These are phyloP conservation scores for Cebidichthys violaceus DNA, from an alignment of 2,113 vertebrate genomes.

Conservation along the genomic window DNA sequence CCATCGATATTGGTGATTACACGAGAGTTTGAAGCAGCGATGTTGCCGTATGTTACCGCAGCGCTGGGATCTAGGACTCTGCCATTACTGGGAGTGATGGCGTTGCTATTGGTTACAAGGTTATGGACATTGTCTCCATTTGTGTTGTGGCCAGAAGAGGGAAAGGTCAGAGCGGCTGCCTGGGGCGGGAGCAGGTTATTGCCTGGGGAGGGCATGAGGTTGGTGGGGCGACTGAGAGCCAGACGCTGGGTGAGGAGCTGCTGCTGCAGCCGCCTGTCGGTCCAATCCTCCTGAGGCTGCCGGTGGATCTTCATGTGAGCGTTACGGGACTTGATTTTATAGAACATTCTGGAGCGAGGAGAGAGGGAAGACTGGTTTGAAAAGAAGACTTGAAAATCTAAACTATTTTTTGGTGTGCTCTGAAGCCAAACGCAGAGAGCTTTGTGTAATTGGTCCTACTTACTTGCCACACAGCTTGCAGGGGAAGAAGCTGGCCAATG, in stretches of 20 bases:
- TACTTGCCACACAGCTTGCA: conserved; percentile 89
- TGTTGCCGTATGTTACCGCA: conserved; percentile 48
- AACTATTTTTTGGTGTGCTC: conserved; percentile 51
- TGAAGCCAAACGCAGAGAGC: conserved; percentile 13
- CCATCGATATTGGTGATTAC: conserved; percentile 30
- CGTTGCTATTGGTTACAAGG: conserved; percentile 38
- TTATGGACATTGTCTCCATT: conserved; percentile 45
- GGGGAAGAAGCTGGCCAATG: conserved; percentile 82
- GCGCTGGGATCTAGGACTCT: conserved; percentile 38
- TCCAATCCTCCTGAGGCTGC: conserved; percentile 82
- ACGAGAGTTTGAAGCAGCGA: conserved; percentile 41
- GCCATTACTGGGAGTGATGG: conserved; percentile 54
- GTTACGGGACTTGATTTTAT: conserved; percentile 88
- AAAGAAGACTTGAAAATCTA: conserved; percentile 15
- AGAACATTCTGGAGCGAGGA: conserved; percentile 81
- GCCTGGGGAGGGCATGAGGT: conserved; percentile 63
- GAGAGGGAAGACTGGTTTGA: neutral
- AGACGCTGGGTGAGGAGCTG: conserved; percentile 72
- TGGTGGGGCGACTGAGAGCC: conserved; percentile 58
- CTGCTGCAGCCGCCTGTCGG: conserved; percentile 75
- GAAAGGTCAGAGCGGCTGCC: conserved; percentile 48
- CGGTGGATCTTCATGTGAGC: conserved; percentile 90
- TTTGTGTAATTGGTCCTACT: conserved; percentile 59
- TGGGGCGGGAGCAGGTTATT: conserved; percentile 51
- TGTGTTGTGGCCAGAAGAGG: conserved; percentile 46